phyloP scores from a whole-genome alignment of 2,113 vertebrate genomes.

The Calidris pygmaea region DNA sequence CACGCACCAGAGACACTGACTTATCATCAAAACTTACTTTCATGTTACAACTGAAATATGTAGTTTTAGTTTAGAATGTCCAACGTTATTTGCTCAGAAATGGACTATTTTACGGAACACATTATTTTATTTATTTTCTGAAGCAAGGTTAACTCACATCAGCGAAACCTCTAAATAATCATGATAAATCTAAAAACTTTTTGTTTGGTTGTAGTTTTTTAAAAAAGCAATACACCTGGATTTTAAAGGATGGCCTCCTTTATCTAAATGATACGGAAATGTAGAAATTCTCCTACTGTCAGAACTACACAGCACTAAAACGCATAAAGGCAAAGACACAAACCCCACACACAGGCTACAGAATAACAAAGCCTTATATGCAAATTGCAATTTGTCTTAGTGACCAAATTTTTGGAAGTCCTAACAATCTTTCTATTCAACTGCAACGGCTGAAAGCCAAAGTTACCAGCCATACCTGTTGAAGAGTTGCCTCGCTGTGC shows the following conservation, averaged over 20 bases:
- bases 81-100: not conserved
- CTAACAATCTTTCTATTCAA: not conserved
- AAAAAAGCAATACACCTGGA: not conserved
- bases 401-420: not conserved
- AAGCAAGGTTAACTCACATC: not conserved
- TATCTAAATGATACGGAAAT: not conserved
- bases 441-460: not conserved
- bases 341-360: not conserved
- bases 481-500: not conserved
- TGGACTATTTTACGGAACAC: not conserved
- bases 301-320: not conserved
- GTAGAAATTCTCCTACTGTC: not conserved
- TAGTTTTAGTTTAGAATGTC: not conserved
- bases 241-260: not conserved
- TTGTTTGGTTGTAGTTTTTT: not conserved
- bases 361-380: not conserved
- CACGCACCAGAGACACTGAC: not conserved
- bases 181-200: not conserved
- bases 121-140: not conserved
- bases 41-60: not conserved
- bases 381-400: not conserved
- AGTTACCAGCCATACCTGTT: not conserved
- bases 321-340: not conserved
- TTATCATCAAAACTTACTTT: not conserved
- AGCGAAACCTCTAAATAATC: not conserved